These are phyloP conservation scores for Parnassius orleans DNA, from an alignment of 2,888 invertebrate species.

Conservation along the genomic window DNA sequence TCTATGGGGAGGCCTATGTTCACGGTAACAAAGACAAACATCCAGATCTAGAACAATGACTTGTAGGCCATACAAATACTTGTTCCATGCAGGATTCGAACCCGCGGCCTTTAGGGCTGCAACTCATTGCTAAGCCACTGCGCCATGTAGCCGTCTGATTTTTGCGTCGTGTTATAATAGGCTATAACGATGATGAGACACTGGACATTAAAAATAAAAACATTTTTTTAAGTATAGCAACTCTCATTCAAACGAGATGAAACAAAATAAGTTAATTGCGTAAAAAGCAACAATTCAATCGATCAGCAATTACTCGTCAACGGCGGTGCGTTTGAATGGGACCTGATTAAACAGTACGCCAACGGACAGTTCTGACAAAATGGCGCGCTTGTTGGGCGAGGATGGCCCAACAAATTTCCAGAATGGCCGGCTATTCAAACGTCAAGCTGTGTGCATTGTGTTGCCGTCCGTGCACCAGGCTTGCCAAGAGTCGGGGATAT, in stretches of 20 bases:
- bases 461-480: conserved; percentile 45
- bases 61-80: too few relatives aligned
- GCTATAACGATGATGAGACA: too few relatives aligned
- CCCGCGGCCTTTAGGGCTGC: too few relatives aligned
- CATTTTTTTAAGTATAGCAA: neutral
- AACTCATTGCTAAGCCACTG: too few relatives aligned
- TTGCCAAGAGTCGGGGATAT: conserved; percentile 24
- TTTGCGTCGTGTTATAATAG: too few relatives aligned
- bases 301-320: conserved; percentile 75
- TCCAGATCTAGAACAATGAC: too few relatives aligned
- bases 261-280: conserved; percentile 25
- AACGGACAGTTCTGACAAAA: conserved; percentile 76
- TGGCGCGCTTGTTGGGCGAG: conserved; percentile 49
- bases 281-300: conserved; percentile 66
- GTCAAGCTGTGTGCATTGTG: conserved; percentile 67
- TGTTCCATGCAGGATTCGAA: too few relatives aligned
- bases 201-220: neutral
- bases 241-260: neutral
- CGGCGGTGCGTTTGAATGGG: conserved; percentile 77
- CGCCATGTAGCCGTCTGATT: too few relatives aligned
- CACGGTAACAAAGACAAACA: too few relatives aligned
- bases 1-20: too few relatives aligned
- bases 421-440: conserved; percentile 71
- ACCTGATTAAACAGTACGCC: conserved; percentile 72
- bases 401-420: conserved; percentile 69